Conservation (phyloP, 2,113 vertebrate species). For the pig (Sus scrofa) region DNA sequence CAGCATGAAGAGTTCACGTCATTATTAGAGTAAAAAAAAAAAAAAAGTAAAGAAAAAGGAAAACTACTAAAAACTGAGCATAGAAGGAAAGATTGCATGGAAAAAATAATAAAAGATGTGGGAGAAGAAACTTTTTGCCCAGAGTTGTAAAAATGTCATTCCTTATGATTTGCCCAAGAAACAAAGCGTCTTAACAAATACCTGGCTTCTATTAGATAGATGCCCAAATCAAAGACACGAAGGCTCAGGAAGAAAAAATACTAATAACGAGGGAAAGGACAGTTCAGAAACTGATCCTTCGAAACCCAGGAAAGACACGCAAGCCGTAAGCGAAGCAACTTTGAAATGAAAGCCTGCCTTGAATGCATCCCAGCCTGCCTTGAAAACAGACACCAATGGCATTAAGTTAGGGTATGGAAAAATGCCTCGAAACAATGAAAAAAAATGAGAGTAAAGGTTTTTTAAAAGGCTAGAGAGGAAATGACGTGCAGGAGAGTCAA, state of each 20-base stretch:
- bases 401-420: not conserved
- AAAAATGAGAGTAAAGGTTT: too few species aligned
- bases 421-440: fast-evolving
- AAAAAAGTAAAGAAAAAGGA: not conserved
- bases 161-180: not conserved
- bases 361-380: not conserved
- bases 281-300: too few species aligned
- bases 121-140: not conserved
- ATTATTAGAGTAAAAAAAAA: not conserved
- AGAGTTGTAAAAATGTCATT: not conserved
- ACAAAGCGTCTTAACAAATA: not conserved
- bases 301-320: not conserved
- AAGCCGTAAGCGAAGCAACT: not conserved
- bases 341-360: not conserved
- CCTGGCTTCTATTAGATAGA: too few species aligned
- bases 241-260: not conserved
- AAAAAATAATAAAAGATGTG: not conserved
- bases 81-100: not conserved
- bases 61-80: not conserved
- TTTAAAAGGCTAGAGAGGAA: not conserved
- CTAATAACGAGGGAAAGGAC: not conserved
- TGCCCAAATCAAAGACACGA: not conserved
- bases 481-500: not conserved
- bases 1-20: not conserved
- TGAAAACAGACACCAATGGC: fast-evolving